Evolutionary conservation across 2,888 invertebrate species (phyloP).

Genomic region (Mactromeris polynyma): DNA sequence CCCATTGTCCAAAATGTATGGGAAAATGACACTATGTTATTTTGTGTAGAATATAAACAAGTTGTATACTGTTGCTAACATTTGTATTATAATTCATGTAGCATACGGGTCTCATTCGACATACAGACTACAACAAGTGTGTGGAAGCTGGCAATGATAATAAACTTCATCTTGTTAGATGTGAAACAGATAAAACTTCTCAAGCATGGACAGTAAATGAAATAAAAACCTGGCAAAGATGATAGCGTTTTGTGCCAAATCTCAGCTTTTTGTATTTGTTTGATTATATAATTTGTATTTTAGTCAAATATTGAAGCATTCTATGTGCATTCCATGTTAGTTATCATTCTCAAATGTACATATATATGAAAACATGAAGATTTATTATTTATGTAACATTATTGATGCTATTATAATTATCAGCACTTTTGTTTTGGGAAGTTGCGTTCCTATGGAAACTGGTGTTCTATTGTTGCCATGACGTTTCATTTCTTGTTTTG

Average conservation of each 20-base stretch:
- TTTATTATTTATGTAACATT: background rate
- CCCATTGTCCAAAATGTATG: too few species aligned
- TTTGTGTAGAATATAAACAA: background rate
- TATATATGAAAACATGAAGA: background rate
- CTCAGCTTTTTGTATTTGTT: background rate
- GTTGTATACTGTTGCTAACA: background rate
- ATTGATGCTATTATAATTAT: background rate
- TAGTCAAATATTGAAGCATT: background rate
- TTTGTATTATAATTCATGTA: conserved; percentile 56
- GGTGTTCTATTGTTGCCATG: conserved; percentile 5
- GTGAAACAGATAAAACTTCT: conserved; percentile 94
- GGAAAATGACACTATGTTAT: too few species aligned
- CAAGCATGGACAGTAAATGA: conserved; percentile 95
- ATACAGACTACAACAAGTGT: conserved; percentile 80
- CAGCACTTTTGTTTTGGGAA: background rate
- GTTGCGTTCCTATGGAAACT: background rate
- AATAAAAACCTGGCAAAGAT: conserved; percentile 87
- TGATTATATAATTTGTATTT: background rate
- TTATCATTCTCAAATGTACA: background rate
- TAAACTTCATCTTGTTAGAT: conserved; percentile 93
- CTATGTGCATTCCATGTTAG: conserved; percentile 4
- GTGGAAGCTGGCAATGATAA: conserved; percentile 86
- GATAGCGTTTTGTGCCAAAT: conserved; percentile 16
- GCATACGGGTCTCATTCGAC: conserved; percentile 76
- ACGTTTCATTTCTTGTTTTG: background rate